Evolutionary conservation across 2,888 invertebrate species (phyloP), one percentile per base, ranked within the genome.

Genomic region (Lepidochrysops patricia): DNA sequence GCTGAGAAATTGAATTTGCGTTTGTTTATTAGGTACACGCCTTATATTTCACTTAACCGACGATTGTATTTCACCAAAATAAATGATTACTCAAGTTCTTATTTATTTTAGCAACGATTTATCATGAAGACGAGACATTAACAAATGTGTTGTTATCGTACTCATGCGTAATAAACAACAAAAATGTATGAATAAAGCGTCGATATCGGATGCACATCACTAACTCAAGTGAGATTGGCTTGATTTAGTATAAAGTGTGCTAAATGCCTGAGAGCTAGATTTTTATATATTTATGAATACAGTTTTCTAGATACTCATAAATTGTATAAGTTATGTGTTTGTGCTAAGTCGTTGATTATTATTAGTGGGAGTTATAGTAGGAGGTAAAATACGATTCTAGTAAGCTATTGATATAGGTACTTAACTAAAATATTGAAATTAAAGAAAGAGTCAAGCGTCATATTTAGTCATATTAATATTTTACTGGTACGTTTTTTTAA

Each of bases 71-170:
- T 15, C 54, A 54, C 32, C 19, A 15, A 29, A 50, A 50, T 26
- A 26, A 50, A 26, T 32, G 27, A 29, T 29, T 32, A 27, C 27
- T 29, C 54, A 32, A 29, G 29, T 54, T 43, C 43, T 43, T 54
- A 54, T 54, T 54, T 32, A 54, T 54, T 52, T 29, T 19, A 34
- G 34, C 49, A 58, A 32, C 34, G n/a, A 49, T 34, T 58, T 49
- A 49, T 34, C 19, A 35, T 35, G 29, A 27, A 50, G 35, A 59
- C 59, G 59, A 48, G 43, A 52, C 72, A 77, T 77, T 80, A 81
- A 84, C 84, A 84, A 84, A 84, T 84, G 80, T 76, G 77, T 80
- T 76, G 80, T 82, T 85, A 85, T 84, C 84, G 76, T 72, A 74
- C 84, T 84, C 84, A 72, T 69, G 68, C 74, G 77, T 79, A 76